These are phyloP conservation scores for Aepyceros melampus DNA, from an alignment of 2,113 vertebrate species.

Conservation along the genomic window DNA sequence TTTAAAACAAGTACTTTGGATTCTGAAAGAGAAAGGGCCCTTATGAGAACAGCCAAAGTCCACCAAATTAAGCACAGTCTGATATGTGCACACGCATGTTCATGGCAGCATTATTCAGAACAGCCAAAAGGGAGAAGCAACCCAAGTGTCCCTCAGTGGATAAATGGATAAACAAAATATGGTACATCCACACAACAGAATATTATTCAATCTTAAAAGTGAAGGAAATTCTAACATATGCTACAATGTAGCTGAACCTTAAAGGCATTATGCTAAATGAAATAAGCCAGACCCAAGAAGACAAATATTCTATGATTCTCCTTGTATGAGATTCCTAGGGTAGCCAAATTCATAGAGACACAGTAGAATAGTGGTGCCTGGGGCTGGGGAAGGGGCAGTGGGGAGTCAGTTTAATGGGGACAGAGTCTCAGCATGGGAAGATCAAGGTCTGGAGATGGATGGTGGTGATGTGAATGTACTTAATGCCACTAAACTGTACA, in stretches of 20 bases:
- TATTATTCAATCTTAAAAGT: background rate
- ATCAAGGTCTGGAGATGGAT: background rate
- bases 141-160: background rate
- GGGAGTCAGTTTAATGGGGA: background rate
- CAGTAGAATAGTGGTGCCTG: rapidly evolving
- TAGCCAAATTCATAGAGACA: background rate
- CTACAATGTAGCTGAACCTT: background rate
- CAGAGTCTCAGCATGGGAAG: background rate
- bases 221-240: background rate
- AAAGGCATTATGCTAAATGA: background rate
- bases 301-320: rapidly evolving
- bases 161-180: no score
- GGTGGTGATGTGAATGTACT: background rate
- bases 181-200: rapidly evolving
- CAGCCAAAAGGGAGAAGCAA: background rate
- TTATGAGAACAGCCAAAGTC: background rate
- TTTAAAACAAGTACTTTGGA: background rate
- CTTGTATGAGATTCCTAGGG: background rate
- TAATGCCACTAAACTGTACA: background rate
- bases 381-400: background rate
- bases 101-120: background rate
- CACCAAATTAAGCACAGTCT: no score
- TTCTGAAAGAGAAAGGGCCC: background rate
- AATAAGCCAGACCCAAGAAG: background rate
- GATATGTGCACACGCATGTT: rapidly evolving